Evolutionary conservation across 2,888 invertebrate species (phyloP), one percentile per base, ranked within the genome.

Genomic region (Phengaris arion): DNA sequence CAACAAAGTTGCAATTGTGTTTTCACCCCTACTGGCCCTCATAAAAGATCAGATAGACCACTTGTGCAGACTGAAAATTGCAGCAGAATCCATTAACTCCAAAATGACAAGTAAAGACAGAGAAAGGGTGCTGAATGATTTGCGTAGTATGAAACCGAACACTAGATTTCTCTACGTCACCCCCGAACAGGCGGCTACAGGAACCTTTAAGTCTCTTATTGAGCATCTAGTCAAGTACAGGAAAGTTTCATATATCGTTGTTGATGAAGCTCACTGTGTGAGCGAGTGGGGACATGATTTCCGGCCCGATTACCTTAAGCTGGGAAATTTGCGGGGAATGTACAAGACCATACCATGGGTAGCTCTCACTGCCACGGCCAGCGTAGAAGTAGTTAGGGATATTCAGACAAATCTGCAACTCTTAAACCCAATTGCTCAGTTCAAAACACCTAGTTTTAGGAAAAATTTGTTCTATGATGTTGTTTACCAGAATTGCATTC

Each of bases 241-340:
- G 76, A 96, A 97, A 85, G 90, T 99, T 6, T 96, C 97, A 0
- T 98, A 98, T 87, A 96, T 99, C 82, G 96, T 99, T 45, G 97
- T 99, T 12, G 99, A 99, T 90, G 99, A 99, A 93, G 99, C 98
- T 2, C 99, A 99, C 90, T 99, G 99, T 92, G 98, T 99, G 0
- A 98, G 98, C 83, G 97, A 99, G 83, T 99, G 99, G 99, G 99
- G 99, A 0, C 99, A 99, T 90, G 99, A 99, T 89, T 99, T 99
- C 87, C 94, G 98, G 8, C 98, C 98, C 0, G 98, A 98, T 88
- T 99, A 99, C 87, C 94, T 99, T 45, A 98, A 98, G 88, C 92
- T 99, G 46, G 98, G 98, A 13, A 82, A 87, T 75, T 81, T 93
- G 68, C 84, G 93, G 82, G 93, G 93, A 77, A 86, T 85, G 79